Evolutionary conservation across 2,888 invertebrate species (phyloP), one percentile per base, ranked within the genome.

Genomic region (Brachynemurus nebulosus): DNA sequence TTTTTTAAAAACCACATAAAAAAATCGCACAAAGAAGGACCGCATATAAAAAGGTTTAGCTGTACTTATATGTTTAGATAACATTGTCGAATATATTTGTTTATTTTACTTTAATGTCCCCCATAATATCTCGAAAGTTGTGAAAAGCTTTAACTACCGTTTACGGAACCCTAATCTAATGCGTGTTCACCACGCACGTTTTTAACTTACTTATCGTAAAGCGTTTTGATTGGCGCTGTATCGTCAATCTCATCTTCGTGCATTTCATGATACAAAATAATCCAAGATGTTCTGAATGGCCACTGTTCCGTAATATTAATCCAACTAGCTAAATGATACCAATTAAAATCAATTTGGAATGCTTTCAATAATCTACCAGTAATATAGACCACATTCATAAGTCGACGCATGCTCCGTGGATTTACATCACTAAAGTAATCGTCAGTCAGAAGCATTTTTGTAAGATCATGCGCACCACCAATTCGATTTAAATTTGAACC

Each of bases 361-460:
- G 97, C 92, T 73, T 97, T 89, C 53, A 98, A 71, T 52, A 98
- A 74, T 44, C 97, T 86, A 50, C 93, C 90, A 48, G 95, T 95
- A 43, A 96, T 84, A 57, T 95, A 95, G 44, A 96, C 84, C 46
- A 96, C 93, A 65, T 97, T 96, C 90, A 96, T 91, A 18, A 96
- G 72, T 43, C 96, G 72, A 48, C 92, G 70, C 92, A 98, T 93
- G 56, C 92, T 93, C 38, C 95, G 72, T 0, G 97, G 98, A 69
- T 96, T 98, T 50, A 98, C 92, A 64, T 97, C 97, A 56, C 93
- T 95, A 65, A 98, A 97, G 70, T 98, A 98, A 65, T 97, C 96
- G 59, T 96, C 96, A 1, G 95, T 95, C 16, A 93, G 74, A 51
- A 97, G 70, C 68, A 92, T 90, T 54, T 88, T 80, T 34, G 86